Evolutionary conservation across 2,797 vertebrate species (phyloP), one percentile per base, ranked within the genome.

Genomic region (Propithecus perrieri): DNA sequence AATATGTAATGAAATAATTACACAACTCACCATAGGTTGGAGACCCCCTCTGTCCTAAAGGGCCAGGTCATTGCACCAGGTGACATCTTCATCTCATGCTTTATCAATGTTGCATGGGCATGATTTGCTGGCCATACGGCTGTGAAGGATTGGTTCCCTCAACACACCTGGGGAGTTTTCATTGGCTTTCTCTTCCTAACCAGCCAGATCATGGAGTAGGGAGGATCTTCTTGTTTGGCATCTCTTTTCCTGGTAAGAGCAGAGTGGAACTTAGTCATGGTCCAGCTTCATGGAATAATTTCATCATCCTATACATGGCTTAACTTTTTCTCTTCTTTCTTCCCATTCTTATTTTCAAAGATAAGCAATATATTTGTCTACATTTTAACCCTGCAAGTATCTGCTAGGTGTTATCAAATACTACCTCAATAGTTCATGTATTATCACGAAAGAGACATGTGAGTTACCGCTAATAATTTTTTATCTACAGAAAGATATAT

Each of bases 341-440:
- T 26, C n/a, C 41, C 20, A 30, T 69, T 95, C 18, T 78, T 74
- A 65, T 46, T 88, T 91, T 94, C 63, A 91, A 91, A 96, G 53
- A 57, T 84, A 28, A 91, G 12, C 11, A 55, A 59, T 11, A 35
- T 48, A 87, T 13, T 22, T 88, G 4, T 48, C n/a, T 53, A n/a
- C 20, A 89, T 74, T 89, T 94, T 80, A 79, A 74, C 65, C 5
- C 7, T 61, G 1, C 28, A 67, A 90, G 35, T 61, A 53, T 20
- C 33, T 69, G 18, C 4, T 63, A 61, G 61, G 4, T 57, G 20
- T 78, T 78, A 35, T 17, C 55, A 87, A 84, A n/a, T 65, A 61
- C 33, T 55, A n/a, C 57, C 24, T 67, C 76, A 90, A 61, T 71
- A 72, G 28, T 59, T 46, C 30, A 30, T 86, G 14, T 76, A 69